Percentiles rank a stretch among this genome's conserved stretches.
phyloP scores from a whole-genome alignment of 2,113 vertebrate genomes.

The Aegotheles bennettii region DNA sequence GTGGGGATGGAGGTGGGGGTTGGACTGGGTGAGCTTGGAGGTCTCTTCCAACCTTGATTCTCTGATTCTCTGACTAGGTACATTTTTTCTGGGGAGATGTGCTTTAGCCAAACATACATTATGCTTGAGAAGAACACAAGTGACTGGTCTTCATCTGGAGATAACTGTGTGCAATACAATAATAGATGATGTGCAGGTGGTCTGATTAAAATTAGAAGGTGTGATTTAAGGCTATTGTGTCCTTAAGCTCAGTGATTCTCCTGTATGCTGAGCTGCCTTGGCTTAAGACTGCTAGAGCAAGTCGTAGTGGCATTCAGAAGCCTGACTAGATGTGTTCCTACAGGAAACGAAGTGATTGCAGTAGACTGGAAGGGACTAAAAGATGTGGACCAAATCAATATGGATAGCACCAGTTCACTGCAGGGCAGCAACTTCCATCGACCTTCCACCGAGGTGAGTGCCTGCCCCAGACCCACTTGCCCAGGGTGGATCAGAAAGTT shows the following conservation, averaged over 20 bases:
- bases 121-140: background rate
- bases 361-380: constrained; percentile 82
- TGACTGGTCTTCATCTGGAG: background rate
- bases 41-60: too few relatives aligned
- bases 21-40: too few relatives aligned
- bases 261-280: background rate
- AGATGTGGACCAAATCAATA: constrained; percentile 80
- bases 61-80: too few relatives aligned
- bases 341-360: constrained; percentile 78
- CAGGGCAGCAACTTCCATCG: constrained; percentile 80
- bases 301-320: background rate
- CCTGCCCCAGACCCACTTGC: background rate
- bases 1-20: too few relatives aligned
- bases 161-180: background rate
- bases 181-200: background rate
- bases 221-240: background rate
- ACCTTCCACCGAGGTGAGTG: constrained; percentile 76
- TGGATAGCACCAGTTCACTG: constrained; percentile 80
- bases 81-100: background rate
- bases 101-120: background rate
- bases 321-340: constrained; percentile 2
- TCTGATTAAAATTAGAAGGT: background rate
- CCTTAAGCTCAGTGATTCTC: background rate
- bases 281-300: background rate
- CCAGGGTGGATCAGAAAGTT: background rate